Evolutionary conservation across 2,797 vertebrate genomes (phyloP).

Genomic region (Hydrolagus colliei): DNA sequence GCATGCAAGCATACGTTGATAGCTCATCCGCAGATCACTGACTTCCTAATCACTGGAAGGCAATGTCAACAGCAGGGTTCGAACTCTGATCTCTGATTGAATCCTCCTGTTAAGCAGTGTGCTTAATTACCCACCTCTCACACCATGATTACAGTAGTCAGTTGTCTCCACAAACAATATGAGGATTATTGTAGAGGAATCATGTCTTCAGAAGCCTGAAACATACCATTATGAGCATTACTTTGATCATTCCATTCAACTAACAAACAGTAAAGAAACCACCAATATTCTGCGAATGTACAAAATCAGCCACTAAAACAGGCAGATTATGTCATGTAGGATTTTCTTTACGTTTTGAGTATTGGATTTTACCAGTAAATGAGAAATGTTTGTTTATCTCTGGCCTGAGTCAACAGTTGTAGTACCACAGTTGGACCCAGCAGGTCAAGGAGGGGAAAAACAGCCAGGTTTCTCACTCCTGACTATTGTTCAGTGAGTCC

Average conservation of each 20-base stretch:
- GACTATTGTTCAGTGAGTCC: too few relatives aligned
- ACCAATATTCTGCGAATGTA: constrained; percentile 3
- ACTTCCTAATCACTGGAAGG: neutral
- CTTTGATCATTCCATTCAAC: constrained; percentile 23
- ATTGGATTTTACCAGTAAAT: neutral
- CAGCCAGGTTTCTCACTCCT: too few relatives aligned
- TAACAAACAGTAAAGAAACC: neutral
- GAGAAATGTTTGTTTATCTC: too few relatives aligned
- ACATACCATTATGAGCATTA: constrained; percentile 18
- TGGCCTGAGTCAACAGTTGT: too few relatives aligned
- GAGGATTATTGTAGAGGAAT: constrained; percentile 10
- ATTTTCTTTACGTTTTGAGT: neutral
- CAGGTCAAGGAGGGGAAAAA: too few relatives aligned
- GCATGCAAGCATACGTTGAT: neutral
- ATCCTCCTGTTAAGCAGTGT: neutral
- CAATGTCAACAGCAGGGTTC: neutral
- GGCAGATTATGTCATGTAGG: neutral
- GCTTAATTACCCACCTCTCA: constrained; percentile 5
- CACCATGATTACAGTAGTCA: constrained; percentile 17
- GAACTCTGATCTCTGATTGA: neutral
- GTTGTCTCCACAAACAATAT: neutral
- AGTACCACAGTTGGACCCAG: too few relatives aligned
- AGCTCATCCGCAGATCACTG: neutral
- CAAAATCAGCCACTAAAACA: neutral
- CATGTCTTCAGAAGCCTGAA: neutral